phyloP scores from a whole-genome alignment of 2,113 vertebrate species.

The Ancistrus triradiatus region DNA sequence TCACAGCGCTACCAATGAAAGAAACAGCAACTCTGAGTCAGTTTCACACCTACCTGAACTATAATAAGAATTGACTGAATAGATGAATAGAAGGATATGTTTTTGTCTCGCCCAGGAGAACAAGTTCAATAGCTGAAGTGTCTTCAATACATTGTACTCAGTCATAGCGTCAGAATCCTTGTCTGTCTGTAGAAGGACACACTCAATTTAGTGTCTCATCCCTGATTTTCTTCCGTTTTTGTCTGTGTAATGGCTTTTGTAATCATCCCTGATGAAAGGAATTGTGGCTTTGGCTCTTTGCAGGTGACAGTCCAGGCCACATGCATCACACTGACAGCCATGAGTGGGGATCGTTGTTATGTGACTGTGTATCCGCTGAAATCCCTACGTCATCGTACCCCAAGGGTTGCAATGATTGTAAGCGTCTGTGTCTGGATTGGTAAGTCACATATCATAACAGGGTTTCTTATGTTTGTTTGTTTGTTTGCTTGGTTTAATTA shows the following conservation, averaged over 20 bases:
- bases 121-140: background rate
- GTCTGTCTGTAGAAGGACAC: background rate
- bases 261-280: conserved; percentile 14
- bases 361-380: conserved; percentile 76
- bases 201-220: conserved; percentile 5
- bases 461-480: no score
- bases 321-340: conserved; percentile 78
- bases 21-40: background rate
- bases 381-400: conserved; percentile 75
- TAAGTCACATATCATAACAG: conserved; percentile 48
- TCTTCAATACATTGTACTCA: conserved; percentile 7
- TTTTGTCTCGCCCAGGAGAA: conserved; percentile 1
- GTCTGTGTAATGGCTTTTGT: conserved; percentile 3
- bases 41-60: no score
- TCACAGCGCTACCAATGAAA: conserved; percentile 4
- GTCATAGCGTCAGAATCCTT: background rate
- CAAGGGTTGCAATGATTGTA: conserved; percentile 74
- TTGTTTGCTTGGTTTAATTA: no score
- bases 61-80: no score
- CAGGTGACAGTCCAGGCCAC: conserved; percentile 80
- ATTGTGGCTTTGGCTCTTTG: conserved; percentile 1
- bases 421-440: conserved; percentile 80
- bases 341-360: conserved; percentile 79
- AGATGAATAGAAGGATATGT: background rate
- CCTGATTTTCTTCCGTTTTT: background rate